Percentiles rank a stretch among this genome's conserved stretches.
Conservation (phyloP, 1,140 invertebrate genomes). For the Drosophila novamexicana region DNA sequence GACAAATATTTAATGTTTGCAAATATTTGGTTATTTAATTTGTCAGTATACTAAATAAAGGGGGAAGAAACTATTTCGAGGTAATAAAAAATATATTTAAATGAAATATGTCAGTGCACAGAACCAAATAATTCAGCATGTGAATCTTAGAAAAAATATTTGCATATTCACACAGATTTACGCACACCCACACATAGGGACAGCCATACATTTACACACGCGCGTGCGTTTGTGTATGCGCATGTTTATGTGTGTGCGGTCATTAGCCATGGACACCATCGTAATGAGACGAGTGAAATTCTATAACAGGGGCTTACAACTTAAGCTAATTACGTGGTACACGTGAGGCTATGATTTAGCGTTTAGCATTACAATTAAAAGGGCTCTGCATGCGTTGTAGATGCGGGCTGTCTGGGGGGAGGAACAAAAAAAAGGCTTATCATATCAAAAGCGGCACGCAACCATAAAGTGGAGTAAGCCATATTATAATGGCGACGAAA, state of each 20-base stretch:
- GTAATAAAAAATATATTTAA: constrained; percentile 16
- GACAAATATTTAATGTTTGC: not conserved
- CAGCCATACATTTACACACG: too few species aligned
- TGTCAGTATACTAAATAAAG: not conserved
- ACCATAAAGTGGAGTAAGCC: constrained; percentile 52
- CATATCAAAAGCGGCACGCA: constrained; percentile 73
- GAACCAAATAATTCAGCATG: constrained; percentile 12
- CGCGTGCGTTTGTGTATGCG: not conserved
- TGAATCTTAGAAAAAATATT: constrained; percentile 11
- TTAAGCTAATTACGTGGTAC: constrained; percentile 80
- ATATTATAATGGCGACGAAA: constrained; percentile 53
- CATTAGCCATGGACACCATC: constrained; percentile 39
- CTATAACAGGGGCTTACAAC: constrained; percentile 74
- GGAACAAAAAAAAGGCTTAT: constrained; percentile 53
- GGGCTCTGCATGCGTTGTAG: constrained; percentile 27
- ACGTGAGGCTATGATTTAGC: constrained; percentile 79
- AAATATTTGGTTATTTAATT: constrained; percentile 18
- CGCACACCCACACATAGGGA: not conserved
- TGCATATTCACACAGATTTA: not conserved
- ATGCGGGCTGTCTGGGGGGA: not conserved
- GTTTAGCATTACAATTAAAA: constrained; percentile 78
- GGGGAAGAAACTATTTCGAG: not conserved
- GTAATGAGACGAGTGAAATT: constrained; percentile 53
- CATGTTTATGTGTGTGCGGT: not conserved
- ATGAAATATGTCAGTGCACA: not conserved